Evolutionary conservation across 2,113 vertebrate species (phyloP), one percentile per base, ranked within the genome.

Genomic region (Anguilla japonica): DNA sequence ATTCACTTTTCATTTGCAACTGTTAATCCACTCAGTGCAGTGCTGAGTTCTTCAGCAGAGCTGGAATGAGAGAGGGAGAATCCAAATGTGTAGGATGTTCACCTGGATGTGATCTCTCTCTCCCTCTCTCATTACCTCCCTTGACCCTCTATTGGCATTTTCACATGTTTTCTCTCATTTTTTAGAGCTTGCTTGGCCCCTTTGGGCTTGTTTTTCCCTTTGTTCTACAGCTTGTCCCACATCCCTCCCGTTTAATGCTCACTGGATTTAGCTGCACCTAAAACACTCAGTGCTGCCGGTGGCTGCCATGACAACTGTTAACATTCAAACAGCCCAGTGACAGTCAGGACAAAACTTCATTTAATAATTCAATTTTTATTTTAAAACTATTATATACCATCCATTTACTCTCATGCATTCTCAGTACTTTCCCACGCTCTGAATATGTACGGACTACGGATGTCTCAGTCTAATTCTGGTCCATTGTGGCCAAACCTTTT

Each of bases 221-320:
- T 89, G 85, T 85, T 75, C 82, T 85, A 79, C 84, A 85, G 71
- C 43, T 79, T 84, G 6, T 67, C n/a, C 85, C 81, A 50, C 84
- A 40, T 84, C 86, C 75, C 53, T 29, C 63, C 87, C 87, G 89
- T 82, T 87, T 85, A 60, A 85, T 92, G 91, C 89, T 89, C 84
- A 85, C 26, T 88, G 26, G 84, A 81, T 89, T 90, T 90, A 91
- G 88, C 89, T 91, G 89, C 89, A 87, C 56, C 20, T 81, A 90
- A 89, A 90, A 22, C 91, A 90, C 87, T 86, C 86, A 41, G 87
- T 89, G 89, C 91, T 89, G 91, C 91, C 92, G 90, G 83, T 83
- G 80, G 53, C 93, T 26, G 2, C 89, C 90, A 92, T 93, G 91
- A 91, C 93, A 90, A 94, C 92, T 84, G 88, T 84, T 29, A 93